Conservation (phyloP, 2,888 invertebrate species). For the Euclidia mi region DNA sequence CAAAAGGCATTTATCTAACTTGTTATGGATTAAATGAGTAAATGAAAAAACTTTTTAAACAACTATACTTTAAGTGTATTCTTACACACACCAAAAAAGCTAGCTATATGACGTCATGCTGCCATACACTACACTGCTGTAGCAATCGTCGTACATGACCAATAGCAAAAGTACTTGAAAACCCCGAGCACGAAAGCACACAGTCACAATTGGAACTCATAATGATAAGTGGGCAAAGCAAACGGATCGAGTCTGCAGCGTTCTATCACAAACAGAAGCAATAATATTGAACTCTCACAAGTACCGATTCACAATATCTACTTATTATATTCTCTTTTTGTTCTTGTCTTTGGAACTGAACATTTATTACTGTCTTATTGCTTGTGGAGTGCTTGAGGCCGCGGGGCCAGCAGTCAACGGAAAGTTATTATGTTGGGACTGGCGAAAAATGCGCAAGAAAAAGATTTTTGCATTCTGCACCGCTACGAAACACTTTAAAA, state of each 20-base stretch:
- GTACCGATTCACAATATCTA: constrained; percentile 84
- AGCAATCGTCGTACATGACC: constrained; percentile 21
- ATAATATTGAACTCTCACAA: constrained; percentile 82
- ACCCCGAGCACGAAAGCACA: constrained; percentile 53
- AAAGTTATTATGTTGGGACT: constrained; percentile 88
- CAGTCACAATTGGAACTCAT: constrained; percentile 61
- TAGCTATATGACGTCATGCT: no score
- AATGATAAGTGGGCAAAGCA: constrained; percentile 65
- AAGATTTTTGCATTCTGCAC: constrained; percentile 77
- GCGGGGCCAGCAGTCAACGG: constrained; percentile 83
- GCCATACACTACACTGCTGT: neutral
- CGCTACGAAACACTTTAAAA: constrained; percentile 63
- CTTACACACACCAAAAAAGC: no score
- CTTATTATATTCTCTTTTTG: constrained; percentile 84
- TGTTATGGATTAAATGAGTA: no score
- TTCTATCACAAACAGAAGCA: constrained; percentile 67
- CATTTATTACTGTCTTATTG: constrained; percentile 90
- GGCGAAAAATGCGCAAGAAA: constrained; percentile 84
- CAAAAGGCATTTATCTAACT: no score
- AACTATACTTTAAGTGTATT: no score
- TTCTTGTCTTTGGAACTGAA: constrained; percentile 84
- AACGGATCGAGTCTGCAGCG: constrained; percentile 63
- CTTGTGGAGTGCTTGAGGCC: constrained; percentile 83
- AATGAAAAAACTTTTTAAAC: no score
- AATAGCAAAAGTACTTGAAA: constrained; percentile 46